Evolutionary conservation across 2,797 vertebrate species (phyloP), one percentile per base, ranked within the genome.

Genomic region (Syngnathus acus): DNA sequence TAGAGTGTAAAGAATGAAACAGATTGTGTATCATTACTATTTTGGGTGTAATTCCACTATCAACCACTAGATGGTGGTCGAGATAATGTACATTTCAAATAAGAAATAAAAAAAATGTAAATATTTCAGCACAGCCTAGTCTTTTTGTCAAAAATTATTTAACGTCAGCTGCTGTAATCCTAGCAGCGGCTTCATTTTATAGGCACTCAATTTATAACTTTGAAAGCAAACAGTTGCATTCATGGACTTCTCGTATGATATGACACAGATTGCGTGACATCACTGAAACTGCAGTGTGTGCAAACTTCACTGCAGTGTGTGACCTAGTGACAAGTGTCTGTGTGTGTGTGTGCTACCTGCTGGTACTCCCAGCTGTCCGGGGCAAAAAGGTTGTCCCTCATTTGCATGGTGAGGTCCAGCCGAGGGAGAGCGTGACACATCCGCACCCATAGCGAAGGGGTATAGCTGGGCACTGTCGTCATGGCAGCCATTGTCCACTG

Each of bases 311-410:
- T 21, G 48, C n/a, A 21, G 50, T 21, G 6, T 51, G 50, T 51
- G 50, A 51, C 50, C 21, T 53, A 10, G 50, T 23, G 6, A 10
- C 50, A 53, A 21, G 19, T 50, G 48, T 6, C 26, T 57, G 54
- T 13, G 23, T 26, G 23, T 11, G 32, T 32, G 21, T n/a, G 54
- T 40, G 65, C 32, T 90, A 92, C 92, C 92, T 93, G 92, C 87
- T 93, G 92, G 80, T 93, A 93, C 76, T 92, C 92, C 92, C 92
- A 93, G 87, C 90, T 92, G 84, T 91, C 89, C 0, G 92, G 92
- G 43, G 82, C 85, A 72, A 93, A 93, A 64, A 79, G 11, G 78
- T 88, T 92, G 86, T 90, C 90, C 79, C 86, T 87, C 86, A 88
- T 90, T 86, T 91, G 89, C 89, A 93, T 89, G 83, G 81, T 80